A percentile compares a stretch with the other conserved stretches of the same genome.
These are phyloP conservation scores for Parnassius glacialis DNA, from an alignment of 2,888 invertebrate species.

Conservation along the genomic window DNA sequence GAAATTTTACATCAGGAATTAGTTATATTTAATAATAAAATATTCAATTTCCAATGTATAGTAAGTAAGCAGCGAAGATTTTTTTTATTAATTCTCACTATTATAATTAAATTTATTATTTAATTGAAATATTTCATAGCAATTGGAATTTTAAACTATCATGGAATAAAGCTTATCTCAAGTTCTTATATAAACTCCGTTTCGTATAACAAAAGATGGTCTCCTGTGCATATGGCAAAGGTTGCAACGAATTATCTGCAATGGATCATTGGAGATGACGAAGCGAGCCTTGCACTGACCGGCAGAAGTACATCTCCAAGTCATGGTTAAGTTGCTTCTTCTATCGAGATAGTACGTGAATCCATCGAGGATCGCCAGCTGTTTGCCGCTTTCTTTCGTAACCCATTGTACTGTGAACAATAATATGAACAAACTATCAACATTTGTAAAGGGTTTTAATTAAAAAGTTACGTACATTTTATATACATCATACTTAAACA, in stretches of 20 bases:
- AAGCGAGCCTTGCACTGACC: slow-evolving; percentile 34
- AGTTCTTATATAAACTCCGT: slow-evolving; percentile 25
- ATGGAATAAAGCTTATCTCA: neutral
- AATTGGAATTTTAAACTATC: no score
- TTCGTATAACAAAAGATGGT: slow-evolving; percentile 29
- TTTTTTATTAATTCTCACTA: no score
- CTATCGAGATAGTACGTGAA: slow-evolving; percentile 38
- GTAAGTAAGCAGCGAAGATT: no score
- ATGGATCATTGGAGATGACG: slow-evolving; percentile 18
- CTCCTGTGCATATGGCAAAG: slow-evolving; percentile 32
- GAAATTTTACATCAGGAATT: no score
- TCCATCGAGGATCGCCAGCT: slow-evolving; percentile 31
- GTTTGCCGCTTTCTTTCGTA: slow-evolving; percentile 26
- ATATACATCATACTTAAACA: no score
- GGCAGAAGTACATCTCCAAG: slow-evolving; percentile 39
- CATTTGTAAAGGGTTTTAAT: no score
- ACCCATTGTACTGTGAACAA: slow-evolving; percentile 20
- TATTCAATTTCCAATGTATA: no score
- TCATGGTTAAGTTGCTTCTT: slow-evolving; percentile 24
- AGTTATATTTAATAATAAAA: no score
- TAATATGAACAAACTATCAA: no score
- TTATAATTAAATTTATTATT: no score
- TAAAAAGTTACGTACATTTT: no score
- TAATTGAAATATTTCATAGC: no score
- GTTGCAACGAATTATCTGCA: slow-evolving; percentile 26